Evolutionary conservation across 2,888 invertebrate genomes (phyloP), one percentile per base, ranked within the genome.

Genomic region (Scrobipalpa costella): DNA sequence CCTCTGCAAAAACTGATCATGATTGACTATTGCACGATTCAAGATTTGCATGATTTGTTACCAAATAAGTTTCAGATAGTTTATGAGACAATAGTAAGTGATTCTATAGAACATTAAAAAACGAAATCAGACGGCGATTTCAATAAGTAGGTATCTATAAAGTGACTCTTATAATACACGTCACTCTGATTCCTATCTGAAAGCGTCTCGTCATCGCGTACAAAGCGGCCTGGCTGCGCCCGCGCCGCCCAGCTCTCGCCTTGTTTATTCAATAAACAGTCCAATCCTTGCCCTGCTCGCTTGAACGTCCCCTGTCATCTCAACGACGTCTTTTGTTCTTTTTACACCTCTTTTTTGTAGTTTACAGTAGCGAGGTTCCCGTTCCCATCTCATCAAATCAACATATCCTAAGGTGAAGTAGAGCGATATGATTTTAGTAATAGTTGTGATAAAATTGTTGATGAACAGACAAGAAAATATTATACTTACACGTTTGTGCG

Each of bases 231-330:
- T 36, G 61, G n/a, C 19, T 57, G 71, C 74, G 73, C 72, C 73
- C 73, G 73, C 74, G 69, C 75, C 38, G 47, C 64, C 49, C 47
- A 47, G 27, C 44, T 65, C 72, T 68, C 68, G 71, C 66, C 73
- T 76, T 87, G 86, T 89, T 89, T 88, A 81, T 83, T 86, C 74
- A 84, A 85, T 78, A 88, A 87, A 88, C 84, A 86, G 72, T 68
- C 73, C 72, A 74, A 69, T 75, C 73, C 72, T 69, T 67, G 64
- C 66, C 67, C 62, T 59, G 64, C 69, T 65, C 68, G 69, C 69
- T 67, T 68, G 68, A 65, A 69, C 69, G 68, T 73, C 75, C 75
- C 71, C 66, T 75, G 75, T 73, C 74, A 73, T 69, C 71, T 68
- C 68, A 71, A 69, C 64, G 69, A 71, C 72, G 72, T 73, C 69